A percentile compares a stretch with the other conserved stretches of the same genome.
These are phyloP conservation scores for Elanus axillaris DNA, from an alignment of 2,113 vertebrate genomes.

Conservation along the genomic window DNA sequence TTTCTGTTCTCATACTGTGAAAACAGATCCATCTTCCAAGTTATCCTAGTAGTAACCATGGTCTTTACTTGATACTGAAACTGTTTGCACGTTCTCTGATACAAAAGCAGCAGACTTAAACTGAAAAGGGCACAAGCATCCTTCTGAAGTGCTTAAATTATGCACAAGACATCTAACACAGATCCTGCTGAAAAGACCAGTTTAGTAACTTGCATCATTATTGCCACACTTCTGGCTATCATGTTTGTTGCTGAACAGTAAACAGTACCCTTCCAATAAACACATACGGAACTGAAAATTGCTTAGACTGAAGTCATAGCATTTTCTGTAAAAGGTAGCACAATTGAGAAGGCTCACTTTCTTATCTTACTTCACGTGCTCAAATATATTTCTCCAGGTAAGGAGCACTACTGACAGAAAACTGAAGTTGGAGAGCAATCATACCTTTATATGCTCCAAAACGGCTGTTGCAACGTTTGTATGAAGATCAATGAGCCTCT, in stretches of 20 bases:
- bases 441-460: constrained; percentile 97
- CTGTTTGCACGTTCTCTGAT: neutral
- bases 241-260: neutral
- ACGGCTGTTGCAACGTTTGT: constrained; percentile 97
- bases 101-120: neutral
- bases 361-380: neutral
- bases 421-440: neutral
- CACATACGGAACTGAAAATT: neutral
- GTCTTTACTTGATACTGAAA: neutral
- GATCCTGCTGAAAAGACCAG: neutral
- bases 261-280: neutral
- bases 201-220: neutral
- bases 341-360: neutral
- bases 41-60: neutral
- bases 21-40: neutral
- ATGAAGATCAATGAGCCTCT: constrained; percentile 95
- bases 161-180: neutral
- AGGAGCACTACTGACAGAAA: neutral
- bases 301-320: neutral
- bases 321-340: neutral
- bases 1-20: neutral
- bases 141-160: neutral
- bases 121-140: neutral
- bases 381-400: neutral
- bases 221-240: neutral